Evolutionary conservation across 2,797 vertebrate genomes (phyloP).

Genomic region (Megaceryle alcyon): DNA sequence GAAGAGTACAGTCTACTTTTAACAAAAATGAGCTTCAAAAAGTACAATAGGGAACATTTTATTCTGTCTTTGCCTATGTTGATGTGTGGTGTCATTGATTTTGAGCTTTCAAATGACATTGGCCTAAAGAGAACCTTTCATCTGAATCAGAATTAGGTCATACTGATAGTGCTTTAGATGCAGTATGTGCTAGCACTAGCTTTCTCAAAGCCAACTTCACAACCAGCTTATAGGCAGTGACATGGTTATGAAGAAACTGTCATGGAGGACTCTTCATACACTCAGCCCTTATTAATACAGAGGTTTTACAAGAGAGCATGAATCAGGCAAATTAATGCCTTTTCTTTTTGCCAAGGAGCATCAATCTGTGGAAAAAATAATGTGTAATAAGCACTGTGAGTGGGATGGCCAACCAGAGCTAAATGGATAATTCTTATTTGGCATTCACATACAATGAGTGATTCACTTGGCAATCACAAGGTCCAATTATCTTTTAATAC

Average conservation of each 20-base stretch:
- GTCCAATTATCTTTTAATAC: conserved; percentile 19
- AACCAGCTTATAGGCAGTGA: background rate
- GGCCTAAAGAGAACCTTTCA: background rate
- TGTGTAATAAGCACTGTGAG: background rate
- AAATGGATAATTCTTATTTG: conserved; percentile 14
- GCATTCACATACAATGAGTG: background rate
- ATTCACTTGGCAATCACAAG: background rate
- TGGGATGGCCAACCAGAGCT: background rate
- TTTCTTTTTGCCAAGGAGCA: background rate
- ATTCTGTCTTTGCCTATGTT: background rate
- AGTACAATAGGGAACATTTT: background rate
- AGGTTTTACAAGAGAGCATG: background rate
- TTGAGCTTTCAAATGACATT: background rate
- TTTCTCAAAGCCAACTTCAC: background rate
- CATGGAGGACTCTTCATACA: background rate
- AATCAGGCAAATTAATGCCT: background rate
- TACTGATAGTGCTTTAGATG: background rate
- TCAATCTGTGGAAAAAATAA: background rate
- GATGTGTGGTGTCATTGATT: background rate
- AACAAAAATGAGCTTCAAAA: background rate
- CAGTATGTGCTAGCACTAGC: background rate
- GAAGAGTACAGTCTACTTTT: background rate
- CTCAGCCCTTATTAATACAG: background rate
- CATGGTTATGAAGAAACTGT: background rate
- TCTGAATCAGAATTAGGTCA: background rate